Conservation (phyloP, 1,140 invertebrate species). For the Ericerus pela region DNA sequence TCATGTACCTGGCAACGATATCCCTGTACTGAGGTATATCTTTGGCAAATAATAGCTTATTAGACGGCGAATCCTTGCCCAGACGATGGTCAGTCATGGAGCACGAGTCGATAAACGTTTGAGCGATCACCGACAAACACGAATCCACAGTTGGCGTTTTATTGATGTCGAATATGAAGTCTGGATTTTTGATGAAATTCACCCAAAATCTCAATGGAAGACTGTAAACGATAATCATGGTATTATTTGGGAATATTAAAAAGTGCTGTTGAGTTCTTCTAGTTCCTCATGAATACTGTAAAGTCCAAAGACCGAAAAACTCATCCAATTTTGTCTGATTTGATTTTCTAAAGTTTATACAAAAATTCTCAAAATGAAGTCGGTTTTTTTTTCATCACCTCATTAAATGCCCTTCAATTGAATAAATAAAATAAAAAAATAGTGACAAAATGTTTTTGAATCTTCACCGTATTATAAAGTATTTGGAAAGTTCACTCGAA, state of each 20-base stretch:
- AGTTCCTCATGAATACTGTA: not conserved
- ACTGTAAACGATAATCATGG: conserved; percentile 34
- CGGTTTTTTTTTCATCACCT: too few species aligned
- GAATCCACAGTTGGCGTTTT: conserved; percentile 83
- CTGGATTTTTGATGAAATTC: conserved; percentile 92
- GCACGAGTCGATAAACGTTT: conserved; percentile 92
- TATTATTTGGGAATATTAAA: too few species aligned
- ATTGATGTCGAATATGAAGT: conserved; percentile 92
- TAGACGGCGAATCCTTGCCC: conserved; percentile 87
- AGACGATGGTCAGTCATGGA: conserved; percentile 77
- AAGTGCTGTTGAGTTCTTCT: too few species aligned
- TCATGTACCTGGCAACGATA: conserved; percentile 52
- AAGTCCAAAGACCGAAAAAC: not conserved
- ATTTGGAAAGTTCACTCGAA: too few species aligned
- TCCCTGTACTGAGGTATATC: conserved; percentile 24
- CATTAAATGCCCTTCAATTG: too few species aligned
- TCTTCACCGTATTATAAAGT: too few species aligned
- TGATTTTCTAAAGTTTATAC: too few species aligned
- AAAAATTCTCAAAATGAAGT: too few species aligned
- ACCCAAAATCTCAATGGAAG: conserved; percentile 90
- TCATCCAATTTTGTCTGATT: too few species aligned
- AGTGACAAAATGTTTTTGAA: too few species aligned
- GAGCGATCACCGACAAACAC: conserved; percentile 83
- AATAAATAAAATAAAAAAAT: too few species aligned
- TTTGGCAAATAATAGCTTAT: conserved; percentile 87